Conservation (phyloP, 2,888 invertebrate species). For the Lasioglossum zephyrum region DNA sequence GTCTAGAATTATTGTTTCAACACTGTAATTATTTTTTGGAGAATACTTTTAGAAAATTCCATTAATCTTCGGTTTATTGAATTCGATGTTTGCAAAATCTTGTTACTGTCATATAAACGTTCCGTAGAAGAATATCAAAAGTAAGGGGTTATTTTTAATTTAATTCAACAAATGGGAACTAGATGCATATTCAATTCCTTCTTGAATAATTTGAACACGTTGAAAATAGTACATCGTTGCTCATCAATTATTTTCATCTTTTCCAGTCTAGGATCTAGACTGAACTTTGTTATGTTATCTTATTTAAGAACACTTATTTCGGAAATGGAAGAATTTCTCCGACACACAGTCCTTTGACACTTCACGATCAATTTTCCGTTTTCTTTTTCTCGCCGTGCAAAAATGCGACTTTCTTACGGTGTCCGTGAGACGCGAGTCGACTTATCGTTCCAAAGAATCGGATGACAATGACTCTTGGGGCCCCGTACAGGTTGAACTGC, state of each 20-base stretch:
- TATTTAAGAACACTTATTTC: not conserved
- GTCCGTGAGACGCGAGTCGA: not conserved
- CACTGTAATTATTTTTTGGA: not conserved
- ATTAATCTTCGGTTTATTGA: not conserved
- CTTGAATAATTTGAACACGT: not conserved
- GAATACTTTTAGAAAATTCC: not conserved
- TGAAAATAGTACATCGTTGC: not conserved
- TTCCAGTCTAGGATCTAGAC: not conserved
- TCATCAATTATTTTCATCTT: not conserved
- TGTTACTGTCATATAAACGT: not conserved
- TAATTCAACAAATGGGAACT: no score
- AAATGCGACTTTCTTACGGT: not conserved
- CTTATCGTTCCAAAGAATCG: conserved; percentile 35
- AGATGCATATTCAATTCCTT: no score
- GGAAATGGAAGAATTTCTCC: not conserved
- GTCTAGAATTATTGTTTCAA: not conserved
- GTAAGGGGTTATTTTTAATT: not conserved
- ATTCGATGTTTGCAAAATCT: not conserved
- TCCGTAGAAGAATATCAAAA: no score
- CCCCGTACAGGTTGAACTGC: conserved; percentile 18
- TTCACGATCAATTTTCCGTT: not conserved
- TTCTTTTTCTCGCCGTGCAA: not conserved
- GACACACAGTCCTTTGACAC: not conserved
- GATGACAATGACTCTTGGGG: conserved; percentile 49
- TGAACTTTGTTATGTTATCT: not conserved